phyloP scores from a whole-genome alignment of 2,888 invertebrate species.

The Pyrrhia umbra region DNA sequence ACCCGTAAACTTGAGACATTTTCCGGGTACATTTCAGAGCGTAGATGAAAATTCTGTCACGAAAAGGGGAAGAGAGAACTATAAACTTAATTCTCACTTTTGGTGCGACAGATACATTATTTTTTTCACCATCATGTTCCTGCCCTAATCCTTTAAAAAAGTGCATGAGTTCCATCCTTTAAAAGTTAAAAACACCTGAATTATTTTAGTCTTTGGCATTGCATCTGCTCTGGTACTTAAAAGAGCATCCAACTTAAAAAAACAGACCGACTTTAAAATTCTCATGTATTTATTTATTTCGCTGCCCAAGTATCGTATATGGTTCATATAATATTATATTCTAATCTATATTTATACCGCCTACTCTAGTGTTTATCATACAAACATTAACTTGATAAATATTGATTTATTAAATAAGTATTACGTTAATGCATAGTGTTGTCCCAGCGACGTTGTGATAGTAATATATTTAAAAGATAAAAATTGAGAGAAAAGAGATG shows the following conservation, averaged over 20 bases:
- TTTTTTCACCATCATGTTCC: neutral
- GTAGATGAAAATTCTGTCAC: conserved; percentile 60
- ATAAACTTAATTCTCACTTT: conserved; percentile 73
- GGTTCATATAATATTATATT: neutral
- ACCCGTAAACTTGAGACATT: conserved; percentile 26
- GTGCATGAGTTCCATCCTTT: too few species aligned
- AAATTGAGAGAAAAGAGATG: conserved; percentile 13
- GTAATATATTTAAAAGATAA: conserved; percentile 41
- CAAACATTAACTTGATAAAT: conserved; percentile 42
- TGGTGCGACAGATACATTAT: conserved; percentile 79
- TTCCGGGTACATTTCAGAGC: conserved; percentile 58
- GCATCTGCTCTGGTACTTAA: too few species aligned
- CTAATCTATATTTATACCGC: neutral
- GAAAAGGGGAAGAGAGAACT: conserved; percentile 78
- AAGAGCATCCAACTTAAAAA: too few species aligned
- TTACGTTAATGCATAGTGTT: conserved; percentile 8
- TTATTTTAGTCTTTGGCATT: too few species aligned
- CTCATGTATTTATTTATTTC: too few species aligned
- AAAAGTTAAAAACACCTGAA: too few species aligned
- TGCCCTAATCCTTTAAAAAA: neutral
- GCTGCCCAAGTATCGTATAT: too few species aligned
- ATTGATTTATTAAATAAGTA: conserved; percentile 51
- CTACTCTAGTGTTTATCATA: conserved; percentile 23
- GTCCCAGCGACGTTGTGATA: conserved; percentile 7
- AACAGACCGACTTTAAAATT: too few species aligned